A percentile compares a stretch with the other conserved stretches of the same genome.
These are phyloP conservation scores for Tor tambroides DNA, from an alignment of 2,113 vertebrate species.

Conservation along the genomic window DNA sequence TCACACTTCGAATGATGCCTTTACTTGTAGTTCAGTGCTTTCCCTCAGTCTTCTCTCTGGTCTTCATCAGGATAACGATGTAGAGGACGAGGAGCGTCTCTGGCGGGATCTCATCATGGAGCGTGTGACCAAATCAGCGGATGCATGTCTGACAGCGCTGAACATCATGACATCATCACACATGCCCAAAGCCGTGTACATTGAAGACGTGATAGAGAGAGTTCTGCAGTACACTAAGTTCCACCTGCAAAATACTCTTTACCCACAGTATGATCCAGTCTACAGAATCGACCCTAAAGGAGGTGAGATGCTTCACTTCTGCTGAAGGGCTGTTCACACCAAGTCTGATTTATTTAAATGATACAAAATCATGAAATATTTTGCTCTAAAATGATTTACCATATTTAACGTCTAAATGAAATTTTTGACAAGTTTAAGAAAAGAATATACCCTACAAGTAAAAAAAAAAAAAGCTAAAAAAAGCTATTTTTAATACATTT, in stretches of 20 bases:
- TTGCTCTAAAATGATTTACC: neutral
- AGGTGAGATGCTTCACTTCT: conserved; percentile 77
- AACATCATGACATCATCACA: conserved; percentile 94
- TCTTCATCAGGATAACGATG: conserved; percentile 87
- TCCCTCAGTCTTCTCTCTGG: neutral
- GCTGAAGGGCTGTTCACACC: neutral
- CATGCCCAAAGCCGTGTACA: conserved; percentile 98
- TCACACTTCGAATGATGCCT: neutral
- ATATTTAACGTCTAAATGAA: neutral
- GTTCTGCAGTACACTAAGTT: conserved; percentile 97
- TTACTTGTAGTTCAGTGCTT: neutral
- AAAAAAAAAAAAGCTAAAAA: too few relatives aligned
- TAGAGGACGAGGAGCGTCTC: conserved; percentile 93
- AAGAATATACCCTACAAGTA: neutral
- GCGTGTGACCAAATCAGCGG: conserved; percentile 94
- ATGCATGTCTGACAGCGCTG: conserved; percentile 93
- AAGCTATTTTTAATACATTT: too few relatives aligned
- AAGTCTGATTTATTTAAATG: too few relatives aligned
- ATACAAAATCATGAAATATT: neutral
- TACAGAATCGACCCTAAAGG: conserved; percentile 90
- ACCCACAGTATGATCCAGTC: conserved; percentile 97
- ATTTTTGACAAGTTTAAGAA: neutral
- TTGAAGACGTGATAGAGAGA: conserved; percentile 95
- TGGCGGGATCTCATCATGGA: conserved; percentile 98
- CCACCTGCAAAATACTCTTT: conserved; percentile 96